Conservation (phyloP, 2,797 vertebrate genomes). For the Pachyuromys duprasi region DNA sequence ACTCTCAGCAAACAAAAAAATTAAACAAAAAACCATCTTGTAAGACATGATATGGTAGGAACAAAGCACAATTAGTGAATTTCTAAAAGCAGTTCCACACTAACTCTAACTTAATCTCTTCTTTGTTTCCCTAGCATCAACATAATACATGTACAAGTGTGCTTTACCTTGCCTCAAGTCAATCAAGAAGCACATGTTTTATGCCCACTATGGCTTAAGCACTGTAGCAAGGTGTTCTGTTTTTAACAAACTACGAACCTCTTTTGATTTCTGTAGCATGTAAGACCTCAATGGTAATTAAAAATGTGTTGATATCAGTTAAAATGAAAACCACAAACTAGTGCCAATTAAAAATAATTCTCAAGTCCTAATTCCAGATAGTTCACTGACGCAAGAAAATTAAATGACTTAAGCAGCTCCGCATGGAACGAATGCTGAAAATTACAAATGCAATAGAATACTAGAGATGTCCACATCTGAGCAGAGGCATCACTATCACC, state of each 20-base stretch:
- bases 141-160: constrained; percentile 16
- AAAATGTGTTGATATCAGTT: constrained; percentile 47
- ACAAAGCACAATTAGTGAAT: constrained; percentile 48
- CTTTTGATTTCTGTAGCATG: constrained; percentile 46
- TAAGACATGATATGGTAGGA: neutral
- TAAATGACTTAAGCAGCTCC: constrained; percentile 43
- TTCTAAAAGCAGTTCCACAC: neutral
- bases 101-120: constrained; percentile 23
- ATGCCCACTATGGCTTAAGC: neutral
- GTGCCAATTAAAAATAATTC: constrained; percentile 18
- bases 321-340: constrained; percentile 60
- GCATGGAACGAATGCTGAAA: constrained; percentile 17
- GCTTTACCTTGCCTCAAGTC: constrained; percentile 25
- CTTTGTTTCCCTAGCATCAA: neutral
- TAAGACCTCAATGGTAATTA: constrained; percentile 38
- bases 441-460: constrained; percentile 68
- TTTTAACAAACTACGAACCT: constrained; percentile 14
- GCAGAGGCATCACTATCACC: constrained; percentile 72
- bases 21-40: neutral
- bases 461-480: constrained; percentile 76
- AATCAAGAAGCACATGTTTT: constrained; percentile 59
- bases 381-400: constrained; percentile 58
- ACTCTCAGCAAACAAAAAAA: neutral
- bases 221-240: neutral
- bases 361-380: constrained; percentile 51